A percentile compares a stretch with the other conserved stretches of the same genome.
phyloP scores from a whole-genome alignment of 2,113 vertebrate species.

The Misgurnus mizolepis region DNA sequence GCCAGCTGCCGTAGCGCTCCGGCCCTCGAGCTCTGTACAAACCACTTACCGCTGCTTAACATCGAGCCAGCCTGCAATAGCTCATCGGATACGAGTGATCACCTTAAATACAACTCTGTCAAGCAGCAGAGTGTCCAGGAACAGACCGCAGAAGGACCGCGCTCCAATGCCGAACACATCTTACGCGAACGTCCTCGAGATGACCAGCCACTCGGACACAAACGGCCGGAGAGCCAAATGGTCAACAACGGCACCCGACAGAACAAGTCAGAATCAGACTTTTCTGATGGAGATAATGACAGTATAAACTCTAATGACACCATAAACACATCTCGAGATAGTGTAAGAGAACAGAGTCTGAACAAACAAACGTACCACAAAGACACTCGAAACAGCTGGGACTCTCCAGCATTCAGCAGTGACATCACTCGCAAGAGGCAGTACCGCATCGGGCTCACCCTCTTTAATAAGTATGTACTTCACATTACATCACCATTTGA shows the following conservation, averaged over 20 bases:
- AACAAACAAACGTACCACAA: constrained; percentile 99
- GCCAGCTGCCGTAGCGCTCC: constrained; percentile 92
- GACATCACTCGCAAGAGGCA: constrained; percentile 95
- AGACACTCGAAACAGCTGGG: constrained; percentile 98
- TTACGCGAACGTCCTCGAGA: constrained; percentile 82
- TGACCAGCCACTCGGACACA: constrained; percentile 82
- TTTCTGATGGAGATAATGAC: constrained; percentile 97
- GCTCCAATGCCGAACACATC: constrained; percentile 88
- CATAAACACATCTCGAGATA: constrained; percentile 96
- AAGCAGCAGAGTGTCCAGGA: constrained; percentile 83
- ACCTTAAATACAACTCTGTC: constrained; percentile 83
- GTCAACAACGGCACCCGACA: constrained; percentile 94
- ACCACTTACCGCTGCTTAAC: constrained; percentile 90
- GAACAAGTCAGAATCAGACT: constrained; percentile 95
- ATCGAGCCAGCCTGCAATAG: constrained; percentile 95
- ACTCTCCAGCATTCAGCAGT: constrained; percentile 97
- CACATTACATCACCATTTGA: not conserved
- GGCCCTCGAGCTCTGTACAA: constrained; percentile 83
- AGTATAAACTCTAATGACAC: constrained; percentile 98
- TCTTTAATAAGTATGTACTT: constrained; percentile 96
- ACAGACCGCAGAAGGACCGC: constrained; percentile 77
- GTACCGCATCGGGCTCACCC: constrained; percentile 96
- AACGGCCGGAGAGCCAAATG: constrained; percentile 88
- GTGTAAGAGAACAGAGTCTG: constrained; percentile 91
- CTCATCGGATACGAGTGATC: constrained; percentile 88